A percentile compares a stretch with the other conserved stretches of the same genome.
Conservation (phyloP, 1,140 invertebrate genomes). For the Acromyrmex charruanus region DNA sequence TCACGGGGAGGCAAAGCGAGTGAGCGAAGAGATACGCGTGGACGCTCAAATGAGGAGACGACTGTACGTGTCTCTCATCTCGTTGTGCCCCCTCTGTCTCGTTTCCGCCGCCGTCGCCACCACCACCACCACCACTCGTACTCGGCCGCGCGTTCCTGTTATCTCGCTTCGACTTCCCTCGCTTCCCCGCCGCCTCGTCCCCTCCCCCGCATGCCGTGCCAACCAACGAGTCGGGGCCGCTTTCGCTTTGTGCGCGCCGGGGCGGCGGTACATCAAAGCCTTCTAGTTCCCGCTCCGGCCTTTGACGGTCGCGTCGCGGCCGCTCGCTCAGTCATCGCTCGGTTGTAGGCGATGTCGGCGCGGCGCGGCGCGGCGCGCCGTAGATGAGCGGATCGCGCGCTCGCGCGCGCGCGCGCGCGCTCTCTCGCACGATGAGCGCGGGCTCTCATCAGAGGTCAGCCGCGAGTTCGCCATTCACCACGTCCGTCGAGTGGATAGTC, state of each 20-base stretch:
- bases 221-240: conserved; percentile 82
- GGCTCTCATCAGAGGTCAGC: conserved; percentile 6
- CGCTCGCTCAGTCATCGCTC: conserved; percentile 85
- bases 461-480: conserved; percentile 18
- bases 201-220: conserved; percentile 78
- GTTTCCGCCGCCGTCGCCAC: background rate
- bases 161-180: conserved; percentile 70
- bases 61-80: conserved; percentile 65
- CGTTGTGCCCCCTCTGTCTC: conserved; percentile 46
- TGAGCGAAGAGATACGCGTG: background rate
- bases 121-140: conserved; percentile 21
- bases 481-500: background rate
- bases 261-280: conserved; percentile 86
- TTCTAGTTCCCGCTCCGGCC: conserved; percentile 84
- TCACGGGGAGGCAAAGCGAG: background rate
- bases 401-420: conserved; percentile 54
- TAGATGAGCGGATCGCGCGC: conserved; percentile 74
- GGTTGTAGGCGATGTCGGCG: conserved; percentile 79
- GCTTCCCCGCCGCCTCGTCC: conserved; percentile 63
- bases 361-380: conserved; percentile 74
- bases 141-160: conserved; percentile 70
- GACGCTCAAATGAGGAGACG: conserved; percentile 48
- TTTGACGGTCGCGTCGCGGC: conserved; percentile 85
- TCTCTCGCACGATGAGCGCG: conserved; percentile 63
- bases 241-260: conserved; percentile 86